Evolutionary conservation across 2,888 invertebrate genomes (phyloP).

Genomic region (Apotomis capreana): DNA sequence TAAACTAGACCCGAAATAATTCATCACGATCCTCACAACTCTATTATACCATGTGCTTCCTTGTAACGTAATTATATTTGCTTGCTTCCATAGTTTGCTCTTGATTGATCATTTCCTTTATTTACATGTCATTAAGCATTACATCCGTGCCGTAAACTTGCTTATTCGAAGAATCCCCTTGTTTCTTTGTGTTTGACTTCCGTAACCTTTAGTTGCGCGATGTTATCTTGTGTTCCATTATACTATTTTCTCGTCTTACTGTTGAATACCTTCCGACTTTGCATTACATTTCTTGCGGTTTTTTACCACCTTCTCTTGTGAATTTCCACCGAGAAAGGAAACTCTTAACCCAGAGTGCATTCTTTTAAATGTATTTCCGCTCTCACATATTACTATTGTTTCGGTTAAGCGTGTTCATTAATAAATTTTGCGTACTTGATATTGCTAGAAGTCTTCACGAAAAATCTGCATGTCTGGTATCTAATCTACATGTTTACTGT

Average conservation of each 20-base stretch:
- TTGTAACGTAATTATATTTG: constrained; percentile 49
- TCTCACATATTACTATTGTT: neutral
- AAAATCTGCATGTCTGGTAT: too few species aligned
- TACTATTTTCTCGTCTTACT: constrained; percentile 12
- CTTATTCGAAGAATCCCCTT: neutral
- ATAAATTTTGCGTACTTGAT: too few species aligned
- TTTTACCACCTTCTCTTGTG: constrained; percentile 15
- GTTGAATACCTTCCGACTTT: constrained; percentile 19
- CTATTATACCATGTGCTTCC: constrained; percentile 61
- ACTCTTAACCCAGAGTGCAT: constrained; percentile 14
- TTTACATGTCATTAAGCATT: neutral
- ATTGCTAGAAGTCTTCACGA: too few species aligned
- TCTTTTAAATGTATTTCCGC: neutral
- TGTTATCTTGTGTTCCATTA: constrained; percentile 26
- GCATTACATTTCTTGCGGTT: constrained; percentile 17
- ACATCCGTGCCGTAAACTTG: neutral
- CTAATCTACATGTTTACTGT: too few species aligned
- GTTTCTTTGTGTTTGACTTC: constrained; percentile 10
- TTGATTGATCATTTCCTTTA: neutral
- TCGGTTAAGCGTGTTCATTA: too few species aligned
- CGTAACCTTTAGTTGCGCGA: constrained; percentile 11
- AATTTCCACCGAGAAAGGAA: constrained; percentile 10
- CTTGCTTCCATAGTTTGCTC: neutral
- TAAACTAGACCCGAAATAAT: constrained; percentile 49
- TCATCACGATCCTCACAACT: constrained; percentile 61